Conservation (phyloP, 2,797 vertebrate species). For the Oreochromis mossambicus region DNA sequence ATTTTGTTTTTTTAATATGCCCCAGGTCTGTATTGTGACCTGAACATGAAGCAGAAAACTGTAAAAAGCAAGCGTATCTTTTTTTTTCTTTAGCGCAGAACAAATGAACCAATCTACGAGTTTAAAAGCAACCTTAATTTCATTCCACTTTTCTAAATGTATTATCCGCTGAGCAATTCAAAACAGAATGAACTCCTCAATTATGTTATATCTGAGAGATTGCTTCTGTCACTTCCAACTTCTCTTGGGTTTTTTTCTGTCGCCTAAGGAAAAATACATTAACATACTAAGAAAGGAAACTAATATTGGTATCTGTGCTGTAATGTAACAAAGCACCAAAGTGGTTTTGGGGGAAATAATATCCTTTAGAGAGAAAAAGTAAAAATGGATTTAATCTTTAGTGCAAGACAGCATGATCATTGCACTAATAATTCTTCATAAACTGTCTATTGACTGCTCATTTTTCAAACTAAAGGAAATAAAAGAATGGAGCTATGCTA, state of each 20-base stretch:
- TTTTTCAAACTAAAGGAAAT: slow-evolving; percentile 49
- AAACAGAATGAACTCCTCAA: neutral
- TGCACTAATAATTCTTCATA: slow-evolving; percentile 44
- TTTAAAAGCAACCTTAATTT: neutral
- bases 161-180: neutral
- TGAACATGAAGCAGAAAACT: neutral
- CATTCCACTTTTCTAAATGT: neutral
- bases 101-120: neutral
- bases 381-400: slow-evolving; percentile 62
- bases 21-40: neutral
- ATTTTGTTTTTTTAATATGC: neutral
- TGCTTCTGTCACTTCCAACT: neutral
- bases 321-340: slow-evolving; percentile 14
- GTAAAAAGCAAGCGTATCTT: neutral
- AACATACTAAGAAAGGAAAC: neutral
- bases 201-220: slow-evolving; percentile 1
- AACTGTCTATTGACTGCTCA: slow-evolving; percentile 41
- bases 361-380: slow-evolving; percentile 34
- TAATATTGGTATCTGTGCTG: slow-evolving; percentile 10
- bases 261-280: slow-evolving; percentile 2
- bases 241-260: neutral
- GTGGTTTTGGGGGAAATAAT: slow-evolving; percentile 43
- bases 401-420: slow-evolving; percentile 30
- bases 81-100: neutral
- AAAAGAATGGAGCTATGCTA: slow-evolving; percentile 17